phyloP scores from a whole-genome alignment of 1,140 invertebrate genomes.

The Drosophila littoralis region DNA sequence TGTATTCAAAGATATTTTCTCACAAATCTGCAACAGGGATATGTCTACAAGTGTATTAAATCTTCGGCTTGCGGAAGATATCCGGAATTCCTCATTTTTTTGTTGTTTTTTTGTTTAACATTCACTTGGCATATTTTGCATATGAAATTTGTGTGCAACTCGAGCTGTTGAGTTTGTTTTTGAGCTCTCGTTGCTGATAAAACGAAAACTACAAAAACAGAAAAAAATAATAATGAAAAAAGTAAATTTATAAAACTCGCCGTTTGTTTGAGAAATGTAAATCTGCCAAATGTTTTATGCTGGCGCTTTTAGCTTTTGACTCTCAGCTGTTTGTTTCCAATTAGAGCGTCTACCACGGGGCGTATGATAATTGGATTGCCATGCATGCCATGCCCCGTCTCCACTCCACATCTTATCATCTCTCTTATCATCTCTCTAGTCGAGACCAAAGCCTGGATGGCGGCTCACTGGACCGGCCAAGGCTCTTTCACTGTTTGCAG shows the following conservation, averaged over 20 bases:
- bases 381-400: slow-evolving; percentile 55
- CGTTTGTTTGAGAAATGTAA: slow-evolving; percentile 64
- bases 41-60: too few relatives aligned
- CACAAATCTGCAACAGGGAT: too few relatives aligned
- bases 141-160: slow-evolving; percentile 61
- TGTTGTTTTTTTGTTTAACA: slow-evolving; percentile 27
- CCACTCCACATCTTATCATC: background rate
- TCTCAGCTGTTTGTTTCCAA: slow-evolving; percentile 78
- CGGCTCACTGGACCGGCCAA: slow-evolving; percentile 32
- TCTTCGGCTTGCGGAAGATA: too few relatives aligned
- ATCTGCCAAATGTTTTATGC: slow-evolving; percentile 64
- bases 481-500: slow-evolving; percentile 48
- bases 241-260: slow-evolving; percentile 28
- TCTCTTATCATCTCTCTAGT: background rate
- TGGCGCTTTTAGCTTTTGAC: slow-evolving; percentile 60
- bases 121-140: slow-evolving; percentile 65
- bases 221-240: slow-evolving; percentile 4
- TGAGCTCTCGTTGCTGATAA: slow-evolving; percentile 29
- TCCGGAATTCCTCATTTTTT: background rate
- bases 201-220: slow-evolving; percentile 15
- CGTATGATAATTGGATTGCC: slow-evolving; percentile 78
- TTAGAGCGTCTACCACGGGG: slow-evolving; percentile 69
- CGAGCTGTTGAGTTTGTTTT: slow-evolving; percentile 31
- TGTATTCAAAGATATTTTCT: too few relatives aligned
- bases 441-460: background rate